Base-by-base conservation (phyloP, 2,113 vertebrate genomes). In the Hyperopisus bebe region DNA sequence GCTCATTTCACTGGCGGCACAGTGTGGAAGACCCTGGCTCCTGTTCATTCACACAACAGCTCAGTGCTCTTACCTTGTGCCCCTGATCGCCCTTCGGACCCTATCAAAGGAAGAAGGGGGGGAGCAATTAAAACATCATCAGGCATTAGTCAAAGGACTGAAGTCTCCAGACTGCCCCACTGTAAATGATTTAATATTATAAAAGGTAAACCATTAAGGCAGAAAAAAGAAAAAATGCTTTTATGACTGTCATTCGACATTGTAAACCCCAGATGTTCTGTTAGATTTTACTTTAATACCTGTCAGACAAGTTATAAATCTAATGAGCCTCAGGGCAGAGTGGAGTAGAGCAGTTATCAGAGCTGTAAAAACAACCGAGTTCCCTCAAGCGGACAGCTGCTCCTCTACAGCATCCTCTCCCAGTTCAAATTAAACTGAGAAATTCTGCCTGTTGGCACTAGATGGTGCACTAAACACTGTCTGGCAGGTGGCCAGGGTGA, bases 71-170 rank as follows among this genome's bases (percentile, higher is more conserved):
- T 93, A 95, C 95, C 95, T 95, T 93, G 19, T 91, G 87, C n/a
- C 95, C 95, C 35, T 88, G 89, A 58, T 94, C 94, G 53, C 94
- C 94, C 42, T 92, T 93, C 47, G 47, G 39, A 84, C 95, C 95
- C 94, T 95, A 89, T 90, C 53, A 58, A 93, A 86, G 51, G 35
- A 46, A 21, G 44, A 44, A 24, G 58, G 15, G 1, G 39, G 90
- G 55, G 58, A 89, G 84, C 50, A 87, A n/a, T 87, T 87, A 87
- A n/a, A 39, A 91, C 88, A 80, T 86, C 70, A 39, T 35, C 74
- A 80, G 35, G 31, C 35, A 70, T 27, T 70, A 70, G 24, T 84
- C 6, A 44, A 84, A 46, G 44, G 82, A 47, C 9, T 47, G 24
- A 3, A 24, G 24, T 51, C n/a, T 31, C 27, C 27, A 70, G 62